Conservation (phyloP, 2,113 vertebrate genomes). For the Pipra filicauda region DNA sequence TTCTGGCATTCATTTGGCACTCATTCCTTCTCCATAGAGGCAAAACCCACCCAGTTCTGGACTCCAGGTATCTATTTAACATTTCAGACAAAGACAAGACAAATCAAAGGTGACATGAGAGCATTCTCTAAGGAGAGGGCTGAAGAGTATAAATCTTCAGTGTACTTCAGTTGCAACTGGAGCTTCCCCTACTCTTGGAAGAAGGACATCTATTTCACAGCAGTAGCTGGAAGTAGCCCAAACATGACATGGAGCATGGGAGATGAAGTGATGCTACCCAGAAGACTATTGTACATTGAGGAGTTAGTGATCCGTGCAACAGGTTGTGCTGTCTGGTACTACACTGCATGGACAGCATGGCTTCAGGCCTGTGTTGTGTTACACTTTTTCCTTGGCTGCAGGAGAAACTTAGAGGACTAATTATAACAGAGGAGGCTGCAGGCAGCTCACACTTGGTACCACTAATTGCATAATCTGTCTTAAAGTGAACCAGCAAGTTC, state of each 20-base stretch:
- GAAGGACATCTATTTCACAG: neutral
- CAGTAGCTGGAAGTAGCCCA: neutral
- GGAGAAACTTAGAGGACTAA: neutral
- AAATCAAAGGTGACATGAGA: neutral
- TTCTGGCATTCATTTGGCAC: neutral
- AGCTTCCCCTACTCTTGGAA: neutral
- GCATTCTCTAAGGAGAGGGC: neutral
- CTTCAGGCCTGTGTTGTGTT: neutral
- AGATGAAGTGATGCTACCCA: neutral
- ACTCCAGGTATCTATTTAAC: neutral
- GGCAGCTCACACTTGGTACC: neutral
- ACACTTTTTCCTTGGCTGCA: neutral
- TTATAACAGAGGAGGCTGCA: neutral
- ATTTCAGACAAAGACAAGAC: neutral
- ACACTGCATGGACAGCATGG: accelerated
- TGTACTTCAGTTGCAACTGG: neutral
- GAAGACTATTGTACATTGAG: neutral
- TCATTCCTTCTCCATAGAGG: neutral
- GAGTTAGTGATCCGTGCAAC: neutral
- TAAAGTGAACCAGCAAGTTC: neutral
- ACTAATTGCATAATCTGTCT: neutral
- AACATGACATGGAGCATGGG: neutral
- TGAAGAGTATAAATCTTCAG: neutral
- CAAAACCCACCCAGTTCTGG: neutral
- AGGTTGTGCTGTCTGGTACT: neutral